Conservation (phyloP, 2,797 vertebrate species). For the Hyperoplus immaculatus region DNA sequence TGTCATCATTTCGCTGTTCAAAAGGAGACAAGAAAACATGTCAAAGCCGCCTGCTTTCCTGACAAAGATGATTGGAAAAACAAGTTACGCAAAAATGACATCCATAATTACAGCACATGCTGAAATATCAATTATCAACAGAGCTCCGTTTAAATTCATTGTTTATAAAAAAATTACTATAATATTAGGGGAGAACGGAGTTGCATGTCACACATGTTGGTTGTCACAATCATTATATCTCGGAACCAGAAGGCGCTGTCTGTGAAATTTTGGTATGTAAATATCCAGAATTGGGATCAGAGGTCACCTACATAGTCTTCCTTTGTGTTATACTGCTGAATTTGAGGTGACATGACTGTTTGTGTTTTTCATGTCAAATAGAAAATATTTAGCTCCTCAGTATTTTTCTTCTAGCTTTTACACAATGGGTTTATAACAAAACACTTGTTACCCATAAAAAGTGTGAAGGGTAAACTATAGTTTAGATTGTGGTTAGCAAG, state of each 20-base stretch:
- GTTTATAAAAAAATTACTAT: neutral
- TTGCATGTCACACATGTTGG: neutral
- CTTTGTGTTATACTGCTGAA: too few species aligned
- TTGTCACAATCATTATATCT: too few species aligned
- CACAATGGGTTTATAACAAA: too few species aligned
- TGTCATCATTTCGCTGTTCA: neutral
- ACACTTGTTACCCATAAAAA: too few species aligned
- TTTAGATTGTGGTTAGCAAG: too few species aligned
- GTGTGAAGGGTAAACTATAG: too few species aligned
- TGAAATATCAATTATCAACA: neutral
- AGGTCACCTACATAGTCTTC: too few species aligned
- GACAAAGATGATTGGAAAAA: neutral
- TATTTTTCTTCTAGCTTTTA: too few species aligned
- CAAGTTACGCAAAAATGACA: conserved; percentile 2
- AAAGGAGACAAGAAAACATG: conserved; percentile 15
- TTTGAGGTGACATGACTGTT: too few species aligned
- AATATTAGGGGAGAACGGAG: neutral
- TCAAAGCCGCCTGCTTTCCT: neutral
- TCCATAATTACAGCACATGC: neutral
- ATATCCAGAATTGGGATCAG: neutral
- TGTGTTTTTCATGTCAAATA: too few species aligned
- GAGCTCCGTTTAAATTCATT: neutral
- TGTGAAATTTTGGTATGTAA: neutral
- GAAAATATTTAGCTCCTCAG: too few species aligned
- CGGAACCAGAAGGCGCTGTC: neutral